These are phyloP conservation scores for Cephus sareptanus DNA, from an alignment of 2,888 invertebrate genomes.

Conservation along the genomic window DNA sequence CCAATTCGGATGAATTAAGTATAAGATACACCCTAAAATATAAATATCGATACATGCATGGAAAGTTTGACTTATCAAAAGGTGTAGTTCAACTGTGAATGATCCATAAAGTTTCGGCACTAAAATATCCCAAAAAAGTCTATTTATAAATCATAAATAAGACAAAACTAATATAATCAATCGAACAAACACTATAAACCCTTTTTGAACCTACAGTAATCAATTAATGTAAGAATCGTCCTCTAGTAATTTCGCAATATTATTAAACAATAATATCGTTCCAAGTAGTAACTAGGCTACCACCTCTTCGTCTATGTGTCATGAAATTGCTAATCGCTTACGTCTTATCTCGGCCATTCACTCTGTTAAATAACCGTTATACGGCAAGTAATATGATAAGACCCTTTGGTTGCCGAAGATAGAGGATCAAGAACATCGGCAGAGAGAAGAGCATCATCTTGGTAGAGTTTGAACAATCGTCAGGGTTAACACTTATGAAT, in stretches of 20 bases:
- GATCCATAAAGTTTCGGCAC: not conserved
- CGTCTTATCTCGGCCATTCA: not conserved
- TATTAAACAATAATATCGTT: too few relatives aligned
- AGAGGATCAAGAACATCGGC: not conserved
- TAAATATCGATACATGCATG: not conserved
- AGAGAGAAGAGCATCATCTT: not conserved
- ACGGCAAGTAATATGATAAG: not conserved
- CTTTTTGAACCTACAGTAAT: not conserved
- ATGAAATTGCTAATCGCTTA: not conserved
- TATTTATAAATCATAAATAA: not conserved
- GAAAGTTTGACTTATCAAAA: not conserved
- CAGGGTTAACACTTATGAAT: constrained; percentile 12
- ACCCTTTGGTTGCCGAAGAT: not conserved
- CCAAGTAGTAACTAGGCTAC: not conserved
- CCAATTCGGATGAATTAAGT: not conserved
- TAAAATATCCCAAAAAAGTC: not conserved
- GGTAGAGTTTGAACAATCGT: not conserved
- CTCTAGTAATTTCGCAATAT: too few relatives aligned
- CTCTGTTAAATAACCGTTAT: not conserved
- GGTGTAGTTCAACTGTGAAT: not conserved
- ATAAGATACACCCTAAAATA: not conserved
- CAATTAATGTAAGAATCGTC: not conserved
- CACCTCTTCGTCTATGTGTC: not conserved
- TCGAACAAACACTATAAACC: not conserved
- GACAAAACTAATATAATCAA: not conserved